Evolutionary conservation across 1,140 invertebrate species (phyloP).

Genomic region (Bombus cullumanus): DNA sequence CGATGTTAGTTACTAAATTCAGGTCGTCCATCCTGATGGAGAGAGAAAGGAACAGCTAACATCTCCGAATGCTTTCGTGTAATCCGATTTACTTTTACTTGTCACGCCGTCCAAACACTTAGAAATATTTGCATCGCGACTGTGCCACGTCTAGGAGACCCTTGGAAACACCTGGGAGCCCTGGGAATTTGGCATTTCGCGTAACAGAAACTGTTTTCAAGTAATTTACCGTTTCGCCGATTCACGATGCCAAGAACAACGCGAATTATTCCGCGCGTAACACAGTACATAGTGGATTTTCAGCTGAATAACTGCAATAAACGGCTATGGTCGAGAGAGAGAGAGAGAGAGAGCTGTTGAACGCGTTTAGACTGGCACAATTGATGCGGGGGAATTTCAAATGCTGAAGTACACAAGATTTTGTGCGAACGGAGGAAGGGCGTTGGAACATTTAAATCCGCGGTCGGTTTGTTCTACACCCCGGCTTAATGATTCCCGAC

Average conservation of each 20-base stretch:
- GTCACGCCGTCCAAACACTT: slow-evolving; percentile 37
- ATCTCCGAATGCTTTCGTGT: slow-evolving; percentile 35
- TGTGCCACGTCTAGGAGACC: not conserved
- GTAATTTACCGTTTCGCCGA: slow-evolving; percentile 1
- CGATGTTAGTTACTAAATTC: slow-evolving; percentile 42
- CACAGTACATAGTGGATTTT: not conserved
- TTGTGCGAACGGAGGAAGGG: not conserved
- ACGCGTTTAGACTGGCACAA: not conserved
- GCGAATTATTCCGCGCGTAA: slow-evolving; percentile 12
- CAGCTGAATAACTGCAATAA: slow-evolving; percentile 2
- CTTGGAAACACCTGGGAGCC: not conserved
- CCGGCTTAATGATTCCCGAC: not conserved
- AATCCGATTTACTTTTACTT: slow-evolving; percentile 55
- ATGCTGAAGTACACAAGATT: not conserved
- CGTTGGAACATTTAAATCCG: slow-evolving; percentile 1
- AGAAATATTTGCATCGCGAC: slow-evolving; percentile 45
- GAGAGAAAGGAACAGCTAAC: not conserved
- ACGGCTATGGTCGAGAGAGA: not conserved
- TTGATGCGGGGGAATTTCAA: slow-evolving; percentile 3
- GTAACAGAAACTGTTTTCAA: not conserved
- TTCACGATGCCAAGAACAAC: slow-evolving; percentile 9
- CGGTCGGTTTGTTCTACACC: not conserved
- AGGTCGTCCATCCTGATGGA: not conserved
- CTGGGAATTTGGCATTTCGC: slow-evolving; percentile 16
- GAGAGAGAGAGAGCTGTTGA: not conserved